phyloP scores from a whole-genome alignment of 2,888 invertebrate species.

The Drosophila quinaria region DNA sequence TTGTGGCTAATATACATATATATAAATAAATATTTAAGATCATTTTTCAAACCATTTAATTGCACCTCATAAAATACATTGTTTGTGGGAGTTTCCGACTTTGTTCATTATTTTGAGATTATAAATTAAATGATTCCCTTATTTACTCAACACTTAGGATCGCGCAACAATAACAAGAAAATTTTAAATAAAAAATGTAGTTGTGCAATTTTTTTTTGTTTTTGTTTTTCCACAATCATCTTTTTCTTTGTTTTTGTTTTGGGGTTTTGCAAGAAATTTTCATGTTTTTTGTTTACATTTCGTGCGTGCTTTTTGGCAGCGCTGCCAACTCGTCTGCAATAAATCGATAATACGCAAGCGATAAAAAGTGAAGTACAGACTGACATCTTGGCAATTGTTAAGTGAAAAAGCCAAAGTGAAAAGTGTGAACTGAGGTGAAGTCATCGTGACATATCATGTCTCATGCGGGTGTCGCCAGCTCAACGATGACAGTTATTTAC shows the following conservation, averaged over 20 bases:
- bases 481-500: conserved; percentile 29
- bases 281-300: conserved; percentile 40
- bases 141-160: conserved; percentile 31
- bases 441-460: conserved; percentile 25
- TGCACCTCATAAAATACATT: background rate
- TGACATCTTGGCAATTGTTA: conserved; percentile 10
- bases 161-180: conserved; percentile 23
- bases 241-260: conserved; percentile 28
- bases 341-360: conserved; percentile 39
- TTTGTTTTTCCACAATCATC: conserved; percentile 40
- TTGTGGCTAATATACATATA: conserved; percentile 41
- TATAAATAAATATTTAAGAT: conserved; percentile 30
- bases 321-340: conserved; percentile 30
- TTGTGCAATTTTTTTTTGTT: conserved; percentile 29
- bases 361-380: conserved; percentile 23
- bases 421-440: conserved; percentile 18
- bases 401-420: conserved; percentile 15
- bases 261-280: conserved; percentile 47
- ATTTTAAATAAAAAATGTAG: conserved; percentile 22
- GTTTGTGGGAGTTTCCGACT: conserved; percentile 1
- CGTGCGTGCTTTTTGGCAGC: conserved; percentile 24
- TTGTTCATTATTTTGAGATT: conserved; percentile 9
- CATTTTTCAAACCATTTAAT: conserved; percentile 47
- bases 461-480: conserved; percentile 23
- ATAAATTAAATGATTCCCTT: conserved; percentile 12